Evolutionary conservation across 2,113 vertebrate genomes (phyloP).

Genomic region (Hippocampus mohnikei): DNA sequence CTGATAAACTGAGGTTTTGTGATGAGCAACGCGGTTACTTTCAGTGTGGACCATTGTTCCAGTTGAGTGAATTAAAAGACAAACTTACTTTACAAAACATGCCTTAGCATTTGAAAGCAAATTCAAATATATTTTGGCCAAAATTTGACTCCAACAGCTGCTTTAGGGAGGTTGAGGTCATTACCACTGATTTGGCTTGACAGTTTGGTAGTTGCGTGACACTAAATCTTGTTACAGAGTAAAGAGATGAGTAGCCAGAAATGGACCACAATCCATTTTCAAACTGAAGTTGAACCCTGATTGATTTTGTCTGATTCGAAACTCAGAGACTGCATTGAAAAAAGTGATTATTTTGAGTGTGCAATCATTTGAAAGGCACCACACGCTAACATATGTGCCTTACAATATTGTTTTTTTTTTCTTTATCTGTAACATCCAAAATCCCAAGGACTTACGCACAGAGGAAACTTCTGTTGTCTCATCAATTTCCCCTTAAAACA

Average conservation of each 20-base stretch:
- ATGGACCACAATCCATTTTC: conserved; percentile 32
- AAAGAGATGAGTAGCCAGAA: conserved; percentile 41
- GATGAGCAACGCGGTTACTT: neutral
- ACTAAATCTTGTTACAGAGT: conserved; percentile 49
- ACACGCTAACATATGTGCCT: conserved; percentile 26
- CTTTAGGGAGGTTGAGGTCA: conserved; percentile 38
- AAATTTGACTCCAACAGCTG: conserved; percentile 52
- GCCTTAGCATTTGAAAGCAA: conserved; percentile 41
- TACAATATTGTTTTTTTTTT: conserved; percentile 37
- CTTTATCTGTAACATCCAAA: conserved; percentile 61
- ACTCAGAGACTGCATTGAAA: conserved; percentile 18
- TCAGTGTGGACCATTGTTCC: conserved; percentile 1
- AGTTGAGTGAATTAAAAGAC: conserved; percentile 37
- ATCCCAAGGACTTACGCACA: conserved; percentile 51
- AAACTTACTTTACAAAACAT: conserved; percentile 29
- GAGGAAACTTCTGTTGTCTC: conserved; percentile 66
- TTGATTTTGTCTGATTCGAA: conserved; percentile 10
- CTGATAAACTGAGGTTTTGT: no score
- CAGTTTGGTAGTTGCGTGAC: conserved; percentile 51
- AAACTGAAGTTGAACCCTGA: conserved; percentile 16
- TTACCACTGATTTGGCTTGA: conserved; percentile 57
- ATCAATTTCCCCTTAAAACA: conserved; percentile 42
- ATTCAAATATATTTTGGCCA: conserved; percentile 46
- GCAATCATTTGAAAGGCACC: conserved; percentile 17
- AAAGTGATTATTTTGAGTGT: conserved; percentile 10